These are phyloP conservation scores for Drosophila imparisetae DNA, from an alignment of 2,888 invertebrate genomes.

Conservation along the genomic window DNA sequence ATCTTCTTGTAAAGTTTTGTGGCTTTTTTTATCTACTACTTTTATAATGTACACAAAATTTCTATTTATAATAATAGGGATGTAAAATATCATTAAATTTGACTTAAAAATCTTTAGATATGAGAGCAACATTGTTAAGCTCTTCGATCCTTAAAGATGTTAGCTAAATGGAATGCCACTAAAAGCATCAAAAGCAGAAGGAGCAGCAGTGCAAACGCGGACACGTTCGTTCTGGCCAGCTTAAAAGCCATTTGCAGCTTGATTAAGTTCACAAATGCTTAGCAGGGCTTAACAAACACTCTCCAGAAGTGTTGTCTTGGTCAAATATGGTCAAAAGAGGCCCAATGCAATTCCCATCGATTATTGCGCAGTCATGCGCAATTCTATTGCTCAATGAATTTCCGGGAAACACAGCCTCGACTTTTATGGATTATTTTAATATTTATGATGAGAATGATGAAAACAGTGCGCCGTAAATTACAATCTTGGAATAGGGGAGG, in stretches of 20 bases:
- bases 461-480: neutral
- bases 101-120: neutral
- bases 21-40: neutral
- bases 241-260: conserved; percentile 40
- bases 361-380: conserved; percentile 37
- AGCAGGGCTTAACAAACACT: conserved; percentile 28
- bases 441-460: conserved; percentile 38
- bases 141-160: neutral
- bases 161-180: conserved; percentile 7
- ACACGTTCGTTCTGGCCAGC: conserved; percentile 19
- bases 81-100: neutral
- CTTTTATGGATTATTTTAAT: conserved; percentile 38
- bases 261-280: conserved; percentile 49
- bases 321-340: neutral
- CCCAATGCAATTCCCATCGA: conserved; percentile 22
- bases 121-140: neutral
- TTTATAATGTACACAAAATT: neutral
- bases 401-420: neutral
- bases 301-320: conserved; percentile 12
- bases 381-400: conserved; percentile 37
- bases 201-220: neutral
- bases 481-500: neutral
- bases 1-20: neutral
- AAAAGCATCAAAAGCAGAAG: conserved; percentile 3
- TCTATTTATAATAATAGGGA: neutral